phyloP scores from a whole-genome alignment of 2,797 vertebrate species.

The Chelon labrosus region DNA sequence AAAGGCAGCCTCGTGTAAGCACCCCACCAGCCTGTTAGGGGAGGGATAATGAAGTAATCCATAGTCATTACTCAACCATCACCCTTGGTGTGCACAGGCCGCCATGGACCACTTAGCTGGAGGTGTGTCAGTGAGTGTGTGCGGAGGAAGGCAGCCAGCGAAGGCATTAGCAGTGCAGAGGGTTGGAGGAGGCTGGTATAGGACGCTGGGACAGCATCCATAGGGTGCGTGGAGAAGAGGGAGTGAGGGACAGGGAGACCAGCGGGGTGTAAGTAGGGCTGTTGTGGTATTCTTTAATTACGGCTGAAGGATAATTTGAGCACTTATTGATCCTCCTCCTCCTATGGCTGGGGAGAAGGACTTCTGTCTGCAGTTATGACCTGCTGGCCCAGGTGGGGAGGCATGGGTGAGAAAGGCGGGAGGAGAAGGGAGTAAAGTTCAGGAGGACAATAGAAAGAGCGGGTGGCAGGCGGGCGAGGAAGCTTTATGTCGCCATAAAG shows the following conservation, averaged over 20 bases:
- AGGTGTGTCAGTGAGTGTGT: slow-evolving; percentile 58
- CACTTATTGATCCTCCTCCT: slow-evolving; percentile 67
- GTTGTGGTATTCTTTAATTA: slow-evolving; percentile 68
- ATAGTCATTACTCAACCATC: slow-evolving; percentile 83
- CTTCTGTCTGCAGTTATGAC: slow-evolving; percentile 57
- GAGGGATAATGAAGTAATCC: slow-evolving; percentile 82
- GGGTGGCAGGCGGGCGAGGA: slow-evolving; percentile 41
- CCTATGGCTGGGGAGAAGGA: slow-evolving; percentile 28
- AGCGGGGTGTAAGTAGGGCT: slow-evolving; percentile 20
- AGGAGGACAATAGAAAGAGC: slow-evolving; percentile 52
- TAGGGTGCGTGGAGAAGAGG: slow-evolving; percentile 34
- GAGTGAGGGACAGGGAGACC: slow-evolving; percentile 18
- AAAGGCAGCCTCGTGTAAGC: slow-evolving; percentile 72
- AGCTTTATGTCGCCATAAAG: slow-evolving; percentile 82
- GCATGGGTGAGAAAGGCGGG: slow-evolving; percentile 17
- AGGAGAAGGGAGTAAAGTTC: slow-evolving; percentile 46
- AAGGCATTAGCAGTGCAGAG: slow-evolving; percentile 45
- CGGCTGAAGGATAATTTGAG: slow-evolving; percentile 74
- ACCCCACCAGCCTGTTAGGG: slow-evolving; percentile 68
- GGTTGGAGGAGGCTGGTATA: slow-evolving; percentile 41
- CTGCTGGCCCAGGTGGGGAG: slow-evolving; percentile 23
- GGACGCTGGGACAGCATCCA: slow-evolving; percentile 42
- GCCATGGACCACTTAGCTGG: slow-evolving; percentile 72
- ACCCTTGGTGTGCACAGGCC: slow-evolving; percentile 73
- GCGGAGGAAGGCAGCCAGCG: slow-evolving; percentile 59